Base-by-base conservation (phyloP, 30 jellyfish, hydroid and myxozoan genomes). In the Hydractinia echinata region DNA sequence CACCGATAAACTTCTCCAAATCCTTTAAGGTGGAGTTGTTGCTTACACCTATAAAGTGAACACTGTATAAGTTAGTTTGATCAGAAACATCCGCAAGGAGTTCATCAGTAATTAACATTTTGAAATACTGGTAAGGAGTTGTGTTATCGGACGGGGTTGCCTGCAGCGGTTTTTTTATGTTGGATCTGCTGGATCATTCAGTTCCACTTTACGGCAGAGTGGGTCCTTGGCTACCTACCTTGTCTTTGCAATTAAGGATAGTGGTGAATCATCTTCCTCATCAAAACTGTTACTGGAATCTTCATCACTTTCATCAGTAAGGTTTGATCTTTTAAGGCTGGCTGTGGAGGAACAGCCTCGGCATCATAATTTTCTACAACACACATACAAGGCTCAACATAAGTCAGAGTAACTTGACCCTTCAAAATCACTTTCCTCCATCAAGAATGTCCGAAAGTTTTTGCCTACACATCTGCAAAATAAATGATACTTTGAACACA, bases 381-480 rank as follows among this genome's bases (percentile, higher is more conserved):
- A 11, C 15, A 58, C 15, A 11, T 58, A 58, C 18, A 13, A 13
- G 18, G 15, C 52, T 73, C 83, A 73, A 16, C 21, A 73, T 73
- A 72, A 9, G 52, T 73, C 83, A 13, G 71, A 21, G 52, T 73
- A 13, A 73, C 19, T 9, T 68, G 51, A 68, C 16, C 52, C 68
- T 21, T 73, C n/a, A n/a, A n/a, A n/a, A n/a, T 73, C 83, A 73
- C 83, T 73, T 14, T 73, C 67, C 30, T 30, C 71, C 83, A 73
- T 73, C 71, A 21, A 73, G 83, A 73, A 73, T 73, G 52, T 18
- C 30, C 19, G 2, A 13, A 9, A 3, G 71, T 11, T 30, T 30
- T 30, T 30, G 1, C 44, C 44, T 30, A 30, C 44, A 30, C 2
- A 30, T 30, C 2, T 30, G 1, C 44, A 30, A 30, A 30, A 30